Conservation (phyloP, 37 sponge, comb jelly and placozoan genomes). For the Chondrilla cf. caribensis region DNA sequence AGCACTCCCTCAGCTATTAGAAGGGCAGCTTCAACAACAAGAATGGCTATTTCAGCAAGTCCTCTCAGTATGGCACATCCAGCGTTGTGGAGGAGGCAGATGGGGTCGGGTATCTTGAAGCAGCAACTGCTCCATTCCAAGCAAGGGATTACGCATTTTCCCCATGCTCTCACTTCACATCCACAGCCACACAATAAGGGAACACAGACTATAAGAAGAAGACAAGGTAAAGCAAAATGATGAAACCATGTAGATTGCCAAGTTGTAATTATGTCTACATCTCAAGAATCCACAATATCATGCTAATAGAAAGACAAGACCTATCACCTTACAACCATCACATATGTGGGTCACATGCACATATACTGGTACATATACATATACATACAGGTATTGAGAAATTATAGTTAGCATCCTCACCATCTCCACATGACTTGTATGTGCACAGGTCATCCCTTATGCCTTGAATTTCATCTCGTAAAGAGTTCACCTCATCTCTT, state of each 20-base stretch:
- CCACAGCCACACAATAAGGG: slow-evolving; percentile 12
- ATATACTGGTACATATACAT: too few species aligned
- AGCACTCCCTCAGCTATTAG: background rate
- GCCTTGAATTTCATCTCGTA: background rate
- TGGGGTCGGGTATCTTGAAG: slow-evolving; percentile 20
- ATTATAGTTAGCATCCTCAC: too few species aligned
- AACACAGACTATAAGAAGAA: slow-evolving; percentile 12
- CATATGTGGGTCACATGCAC: too few species aligned
- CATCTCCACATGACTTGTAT: too few species aligned
- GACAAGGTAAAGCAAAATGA: background rate
- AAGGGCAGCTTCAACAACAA: slow-evolving; percentile 2
- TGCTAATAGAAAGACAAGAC: too few species aligned
- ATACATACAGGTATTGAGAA: too few species aligned
- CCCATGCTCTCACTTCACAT: slow-evolving; percentile 23
- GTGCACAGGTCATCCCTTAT: too few species aligned
- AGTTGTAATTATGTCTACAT: too few species aligned
- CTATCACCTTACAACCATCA: too few species aligned
- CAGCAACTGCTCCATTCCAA: slow-evolving; percentile 27
- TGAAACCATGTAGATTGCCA: too few species aligned
- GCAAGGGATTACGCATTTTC: slow-evolving; percentile 1
- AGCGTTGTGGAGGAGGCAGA: slow-evolving; percentile 11
- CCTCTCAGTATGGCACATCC: background rate
- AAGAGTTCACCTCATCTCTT: background rate
- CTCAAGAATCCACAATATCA: too few species aligned
- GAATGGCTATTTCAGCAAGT: background rate